phyloP scores from a whole-genome alignment of 2,888 invertebrate species.

The Halictus ligatus region DNA sequence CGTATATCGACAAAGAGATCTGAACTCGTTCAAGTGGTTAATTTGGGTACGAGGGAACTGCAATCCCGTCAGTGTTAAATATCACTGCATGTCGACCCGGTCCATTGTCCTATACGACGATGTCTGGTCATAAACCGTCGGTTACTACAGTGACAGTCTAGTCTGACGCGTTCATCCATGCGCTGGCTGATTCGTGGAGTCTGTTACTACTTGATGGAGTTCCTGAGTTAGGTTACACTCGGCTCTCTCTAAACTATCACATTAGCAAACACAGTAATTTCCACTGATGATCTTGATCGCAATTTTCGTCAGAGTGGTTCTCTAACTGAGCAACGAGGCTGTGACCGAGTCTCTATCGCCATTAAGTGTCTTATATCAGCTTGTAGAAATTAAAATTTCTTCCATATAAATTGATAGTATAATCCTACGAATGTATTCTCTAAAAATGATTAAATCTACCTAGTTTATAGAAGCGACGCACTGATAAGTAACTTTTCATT shows the following conservation, averaged over 20 bases:
- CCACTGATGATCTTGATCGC: not conserved
- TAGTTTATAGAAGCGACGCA: no score
- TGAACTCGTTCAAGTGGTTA: not conserved
- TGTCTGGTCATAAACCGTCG: conserved; percentile 1
- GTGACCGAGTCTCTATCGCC: not conserved
- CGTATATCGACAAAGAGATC: not conserved
- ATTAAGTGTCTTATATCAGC: not conserved
- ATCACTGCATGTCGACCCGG: not conserved
- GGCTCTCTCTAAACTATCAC: not conserved
- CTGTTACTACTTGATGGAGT: conserved; percentile 22
- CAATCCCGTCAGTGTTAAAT: not conserved
- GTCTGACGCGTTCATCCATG: not conserved
- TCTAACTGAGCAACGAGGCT: not conserved
- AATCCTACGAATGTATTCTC: no score
- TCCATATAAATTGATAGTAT: not conserved
- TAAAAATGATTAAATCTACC: no score
- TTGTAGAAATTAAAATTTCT: not conserved
- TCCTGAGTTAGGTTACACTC: not conserved
- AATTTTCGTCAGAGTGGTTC: not conserved
- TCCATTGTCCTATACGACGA: not conserved
- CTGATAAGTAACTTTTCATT: no score
- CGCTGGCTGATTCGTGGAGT: not conserved
- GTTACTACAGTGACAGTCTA: conserved; percentile 1
- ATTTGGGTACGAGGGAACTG: not conserved
- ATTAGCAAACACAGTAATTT: not conserved